phyloP scores from a whole-genome alignment of 2,113 vertebrate species.

The Pogonocichla stellata region DNA sequence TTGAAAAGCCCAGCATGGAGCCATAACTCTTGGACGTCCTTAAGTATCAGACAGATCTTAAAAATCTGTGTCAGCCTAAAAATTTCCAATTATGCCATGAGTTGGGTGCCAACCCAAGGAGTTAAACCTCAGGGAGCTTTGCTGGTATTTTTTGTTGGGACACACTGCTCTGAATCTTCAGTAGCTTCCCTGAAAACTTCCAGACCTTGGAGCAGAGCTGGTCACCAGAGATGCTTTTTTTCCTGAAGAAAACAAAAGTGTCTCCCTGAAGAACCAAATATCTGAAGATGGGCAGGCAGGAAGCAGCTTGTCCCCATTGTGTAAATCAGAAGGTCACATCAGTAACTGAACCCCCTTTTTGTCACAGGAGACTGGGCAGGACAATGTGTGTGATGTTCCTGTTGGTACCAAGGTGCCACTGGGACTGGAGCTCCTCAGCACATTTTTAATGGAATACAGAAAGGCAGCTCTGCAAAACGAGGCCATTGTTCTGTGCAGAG shows the following conservation, averaged over 20 bases:
- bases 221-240: neutral
- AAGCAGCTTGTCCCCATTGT: neutral
- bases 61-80: conserved; percentile 26
- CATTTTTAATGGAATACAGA: neutral
- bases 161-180: neutral
- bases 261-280: neutral
- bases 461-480: neutral
- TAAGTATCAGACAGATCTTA: conserved; percentile 1
- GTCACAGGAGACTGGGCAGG: neutral
- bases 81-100: neutral
- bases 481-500: neutral
- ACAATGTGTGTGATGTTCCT: neutral
- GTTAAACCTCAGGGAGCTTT: neutral
- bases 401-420: neutral
- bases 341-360: neutral
- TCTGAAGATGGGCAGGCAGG: neutral
- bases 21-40: conserved; percentile 6
- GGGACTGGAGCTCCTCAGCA: neutral
- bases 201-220: neutral
- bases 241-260: neutral
- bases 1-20: conserved; percentile 16
- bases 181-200: neutral
- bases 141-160: neutral
- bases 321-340: neutral
- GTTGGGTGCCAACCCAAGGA: neutral